Conservation (phyloP, 2,888 invertebrate species). For the Keiferia lycopersicella region DNA sequence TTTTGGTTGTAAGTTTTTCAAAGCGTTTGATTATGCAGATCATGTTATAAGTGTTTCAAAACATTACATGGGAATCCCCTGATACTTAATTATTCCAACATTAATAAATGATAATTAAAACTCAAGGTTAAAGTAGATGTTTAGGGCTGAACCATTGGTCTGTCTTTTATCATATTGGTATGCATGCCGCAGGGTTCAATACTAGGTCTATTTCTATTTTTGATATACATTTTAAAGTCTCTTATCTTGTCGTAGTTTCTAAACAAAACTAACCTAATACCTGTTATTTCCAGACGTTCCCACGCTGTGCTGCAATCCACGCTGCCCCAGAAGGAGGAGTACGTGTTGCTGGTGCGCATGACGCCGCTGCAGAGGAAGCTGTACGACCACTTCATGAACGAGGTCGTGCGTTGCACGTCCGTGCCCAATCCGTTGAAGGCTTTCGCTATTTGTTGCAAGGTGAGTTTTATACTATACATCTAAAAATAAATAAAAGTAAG, state of each 20-base stretch:
- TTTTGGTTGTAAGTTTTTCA: neutral
- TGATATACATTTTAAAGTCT: no score
- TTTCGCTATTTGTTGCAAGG: constrained; percentile 98
- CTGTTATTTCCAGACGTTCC: constrained; percentile 84
- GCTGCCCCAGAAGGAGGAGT: constrained; percentile 96
- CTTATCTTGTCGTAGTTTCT: no score
- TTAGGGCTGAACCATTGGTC: no score
- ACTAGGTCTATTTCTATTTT: no score
- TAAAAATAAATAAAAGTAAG: no score
- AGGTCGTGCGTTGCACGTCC: constrained; percentile 91
- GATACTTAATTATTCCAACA: no score
- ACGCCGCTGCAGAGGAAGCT: constrained; percentile 94
- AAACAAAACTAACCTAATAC: neutral
- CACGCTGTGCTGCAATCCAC: constrained; percentile 96
- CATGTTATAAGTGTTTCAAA: no score
- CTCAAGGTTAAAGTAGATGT: no score
- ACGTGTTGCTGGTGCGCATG: constrained; percentile 94
- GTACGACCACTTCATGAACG: constrained; percentile 96
- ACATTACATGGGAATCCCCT: no score
- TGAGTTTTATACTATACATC: constrained; percentile 49
- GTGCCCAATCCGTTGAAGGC: constrained; percentile 98
- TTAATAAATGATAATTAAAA: no score
- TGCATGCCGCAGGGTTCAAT: no score
- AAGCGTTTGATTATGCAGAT: neutral
- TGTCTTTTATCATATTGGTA: no score